phyloP scores from a whole-genome alignment of 2,113 vertebrate genomes.

The Danionella cerebrum region DNA sequence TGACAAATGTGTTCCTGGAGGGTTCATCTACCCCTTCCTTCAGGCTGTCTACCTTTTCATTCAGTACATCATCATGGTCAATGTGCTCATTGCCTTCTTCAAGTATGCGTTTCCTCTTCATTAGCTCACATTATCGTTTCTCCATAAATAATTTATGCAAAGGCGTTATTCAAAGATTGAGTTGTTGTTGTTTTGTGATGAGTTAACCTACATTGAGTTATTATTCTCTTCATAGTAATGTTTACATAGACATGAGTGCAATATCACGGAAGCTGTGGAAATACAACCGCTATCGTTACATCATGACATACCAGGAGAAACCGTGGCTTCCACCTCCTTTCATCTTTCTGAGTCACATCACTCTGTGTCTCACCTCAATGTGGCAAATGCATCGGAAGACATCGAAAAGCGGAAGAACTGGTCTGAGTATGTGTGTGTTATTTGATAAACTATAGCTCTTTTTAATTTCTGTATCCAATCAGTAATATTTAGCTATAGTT shows the following conservation, averaged over 20 bases:
- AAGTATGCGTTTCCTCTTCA: conserved; percentile 70
- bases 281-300: conserved; percentile 92
- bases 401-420: conserved; percentile 70
- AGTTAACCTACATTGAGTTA: conserved; percentile 2
- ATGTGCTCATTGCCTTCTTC: conserved; percentile 92
- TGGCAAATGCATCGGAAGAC: conserved; percentile 56
- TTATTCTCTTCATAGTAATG: conserved; percentile 66
- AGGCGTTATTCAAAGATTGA: too few species aligned
- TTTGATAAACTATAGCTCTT: not conserved
- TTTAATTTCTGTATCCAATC: too few species aligned
- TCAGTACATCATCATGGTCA: conserved; percentile 99
- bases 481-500: too few species aligned
- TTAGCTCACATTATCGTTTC: not conserved
- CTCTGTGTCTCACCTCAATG: conserved; percentile 62
- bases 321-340: conserved; percentile 90
- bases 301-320: conserved; percentile 89
- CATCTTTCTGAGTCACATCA: conserved; percentile 76
- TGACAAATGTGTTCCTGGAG: conserved; percentile 73
- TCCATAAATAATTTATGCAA: too few species aligned
- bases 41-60: conserved; percentile 96
- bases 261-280: conserved; percentile 90
- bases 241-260: conserved; percentile 84
- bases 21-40: conserved; percentile 82
- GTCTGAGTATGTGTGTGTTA: conserved; percentile 76
- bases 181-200: not conserved